These are phyloP conservation scores for Pteropus rufus DNA, from an alignment of 2,797 vertebrate genomes.

Conservation along the genomic window DNA sequence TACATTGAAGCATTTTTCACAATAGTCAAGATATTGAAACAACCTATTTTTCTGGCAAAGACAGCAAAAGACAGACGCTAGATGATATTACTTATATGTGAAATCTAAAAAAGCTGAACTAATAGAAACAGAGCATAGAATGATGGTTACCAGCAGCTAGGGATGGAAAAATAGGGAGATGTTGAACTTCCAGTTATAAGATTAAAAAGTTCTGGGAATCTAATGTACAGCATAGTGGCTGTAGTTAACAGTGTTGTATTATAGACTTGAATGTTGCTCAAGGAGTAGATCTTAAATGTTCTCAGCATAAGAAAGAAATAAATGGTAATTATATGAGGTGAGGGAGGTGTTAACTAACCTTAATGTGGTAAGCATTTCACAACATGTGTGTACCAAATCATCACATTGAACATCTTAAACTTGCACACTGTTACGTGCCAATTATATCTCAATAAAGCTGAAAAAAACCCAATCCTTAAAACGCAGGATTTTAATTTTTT, in stretches of 20 bases:
- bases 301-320: not conserved
- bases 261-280: not conserved
- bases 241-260: not conserved
- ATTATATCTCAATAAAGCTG: not conserved
- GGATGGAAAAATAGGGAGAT: not conserved
- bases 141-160: not conserved
- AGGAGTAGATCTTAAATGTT: not conserved
- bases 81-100: not conserved
- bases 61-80: not conserved
- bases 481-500: not conserved
- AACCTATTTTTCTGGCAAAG: not conserved
- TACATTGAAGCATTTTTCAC: not conserved
- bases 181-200: not conserved
- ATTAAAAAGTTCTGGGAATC: not conserved
- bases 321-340: not conserved
- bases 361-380: not conserved
- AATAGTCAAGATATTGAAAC: not conserved
- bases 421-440: not conserved
- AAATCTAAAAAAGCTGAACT: not conserved
- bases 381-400: not conserved
- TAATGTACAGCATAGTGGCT: not conserved
- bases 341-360: not conserved
- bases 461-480: not conserved
- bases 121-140: not conserved
- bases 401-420: not conserved